Evolutionary conservation across 1,140 invertebrate genomes (phyloP), one percentile per base, ranked within the genome.

Genomic region (Spodoptera frugiperda): DNA sequence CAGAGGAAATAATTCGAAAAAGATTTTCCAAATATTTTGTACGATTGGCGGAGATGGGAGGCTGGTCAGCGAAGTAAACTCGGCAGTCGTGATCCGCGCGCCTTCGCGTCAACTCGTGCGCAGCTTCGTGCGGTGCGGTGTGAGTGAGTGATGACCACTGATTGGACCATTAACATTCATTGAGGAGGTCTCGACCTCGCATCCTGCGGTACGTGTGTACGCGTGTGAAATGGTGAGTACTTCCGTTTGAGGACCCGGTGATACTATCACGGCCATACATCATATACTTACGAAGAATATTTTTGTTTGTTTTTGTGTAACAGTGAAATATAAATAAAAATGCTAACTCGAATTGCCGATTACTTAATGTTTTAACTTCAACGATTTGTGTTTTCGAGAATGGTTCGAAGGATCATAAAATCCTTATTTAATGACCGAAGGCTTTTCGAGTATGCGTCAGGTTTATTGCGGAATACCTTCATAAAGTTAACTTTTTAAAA

Each of bases 121-220:
- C 77, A 61, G 6, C 30, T 30, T 9, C 17, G 44, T n/a, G 61
- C 49, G 14, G 61, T 46, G 57, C 49, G 46, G 25, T 76, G 80
- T 75, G 82, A 85, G 80, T 75, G 82, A 85, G 88, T 87, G 84
- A 88, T 87, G 88, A 81, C 81, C 82, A 84, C 78, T 89, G 79
- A 89, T 91, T 91, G 85, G 84, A 84, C 86, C 89, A 89, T 86
- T 92, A 88, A 84, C 68, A 85, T 82, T 87, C 79, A 87, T 91
- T 90, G 83, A 86, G 80, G 79, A 83, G 71, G 71, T 72, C 79
- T 82, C 79, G 76, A 82, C 82, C 78, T 86, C 80, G 81, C 76
- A 80, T 86, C 81, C 86, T 84, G 88, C 80, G 83, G 83, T 75
- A 72, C 71, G 73, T 49, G 67, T 48, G 39, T 65, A 76, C 73